Conservation (phyloP, 2,888 invertebrate genomes). For the Spisula solida region DNA sequence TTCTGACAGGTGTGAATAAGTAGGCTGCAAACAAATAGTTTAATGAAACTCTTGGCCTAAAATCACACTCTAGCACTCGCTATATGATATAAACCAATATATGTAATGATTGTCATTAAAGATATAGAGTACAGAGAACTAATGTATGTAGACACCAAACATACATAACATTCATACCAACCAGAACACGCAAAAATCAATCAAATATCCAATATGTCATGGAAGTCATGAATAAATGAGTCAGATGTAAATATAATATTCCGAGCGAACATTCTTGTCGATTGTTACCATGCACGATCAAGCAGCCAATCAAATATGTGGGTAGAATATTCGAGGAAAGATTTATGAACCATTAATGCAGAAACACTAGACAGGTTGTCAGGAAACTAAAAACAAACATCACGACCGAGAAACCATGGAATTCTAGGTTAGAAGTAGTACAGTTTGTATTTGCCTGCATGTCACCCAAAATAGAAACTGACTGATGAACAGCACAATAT, state of each 20-base stretch:
- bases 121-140: neutral
- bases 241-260: neutral
- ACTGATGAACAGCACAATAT: neutral
- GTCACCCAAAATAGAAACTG: neutral
- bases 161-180: neutral
- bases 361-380: neutral
- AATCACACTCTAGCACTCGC: no score
- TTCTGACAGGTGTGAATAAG: no score
- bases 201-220: conserved; percentile 18
- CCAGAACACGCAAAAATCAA: conserved; percentile 3
- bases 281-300: neutral
- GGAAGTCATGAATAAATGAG: conserved; percentile 1
- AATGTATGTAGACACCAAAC: neutral
- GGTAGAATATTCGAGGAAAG: neutral
- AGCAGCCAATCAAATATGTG: neutral
- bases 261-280: neutral
- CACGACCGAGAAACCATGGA: neutral
- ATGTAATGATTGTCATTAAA: neutral
- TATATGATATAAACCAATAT: neutral
- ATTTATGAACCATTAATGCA: neutral
- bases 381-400: neutral
- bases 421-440: neutral
- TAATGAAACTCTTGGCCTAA: no score
- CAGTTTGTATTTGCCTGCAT: neutral
- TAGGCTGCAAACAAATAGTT: no score